Percentiles rank a stretch among this genome's conserved stretches.
These are phyloP conservation scores for Sebastes itinus DNA, from an alignment of 2,797 vertebrate genomes.

Conservation along the genomic window DNA sequence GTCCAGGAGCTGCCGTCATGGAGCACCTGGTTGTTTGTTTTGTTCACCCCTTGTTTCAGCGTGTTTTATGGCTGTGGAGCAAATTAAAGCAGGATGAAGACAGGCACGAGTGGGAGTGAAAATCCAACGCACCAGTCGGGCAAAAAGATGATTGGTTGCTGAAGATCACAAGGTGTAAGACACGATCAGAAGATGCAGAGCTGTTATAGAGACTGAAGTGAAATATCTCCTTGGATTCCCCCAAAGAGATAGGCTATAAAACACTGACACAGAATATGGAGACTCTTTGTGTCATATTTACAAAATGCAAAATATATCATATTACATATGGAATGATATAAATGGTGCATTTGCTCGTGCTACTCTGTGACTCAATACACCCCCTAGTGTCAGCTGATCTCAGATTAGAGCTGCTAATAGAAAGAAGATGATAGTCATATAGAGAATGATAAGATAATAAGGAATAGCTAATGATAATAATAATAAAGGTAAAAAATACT, in stretches of 20 bases:
- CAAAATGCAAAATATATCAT: neutral
- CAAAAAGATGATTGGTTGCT: conserved; percentile 57
- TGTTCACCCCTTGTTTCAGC: neutral
- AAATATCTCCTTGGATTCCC: neutral
- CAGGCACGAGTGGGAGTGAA: rapidly evolving
- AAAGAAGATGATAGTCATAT: neutral
- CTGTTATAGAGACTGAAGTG: neutral
- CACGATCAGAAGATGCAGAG: neutral
- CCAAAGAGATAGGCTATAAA: neutral
- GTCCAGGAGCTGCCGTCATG: conserved; percentile 20
- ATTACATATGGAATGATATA: neutral
- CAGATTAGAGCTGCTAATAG: neutral
- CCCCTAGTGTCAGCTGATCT: neutral
- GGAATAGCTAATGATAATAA: neutral
- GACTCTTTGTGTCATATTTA: neutral
- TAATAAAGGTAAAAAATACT: neutral
- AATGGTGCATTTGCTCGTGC: neutral
- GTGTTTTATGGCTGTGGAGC: rapidly evolving
- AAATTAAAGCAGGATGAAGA: rapidly evolving
- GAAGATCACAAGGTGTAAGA: conserved; percentile 31
- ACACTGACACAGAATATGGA: neutral
- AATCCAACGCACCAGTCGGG: conserved; percentile 61
- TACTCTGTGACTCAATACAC: neutral
- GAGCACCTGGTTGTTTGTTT: conserved; percentile 19
- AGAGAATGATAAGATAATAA: neutral